Base-by-base conservation (phyloP, 2,113 vertebrate genomes). In the Oryzias celebensis region DNA sequence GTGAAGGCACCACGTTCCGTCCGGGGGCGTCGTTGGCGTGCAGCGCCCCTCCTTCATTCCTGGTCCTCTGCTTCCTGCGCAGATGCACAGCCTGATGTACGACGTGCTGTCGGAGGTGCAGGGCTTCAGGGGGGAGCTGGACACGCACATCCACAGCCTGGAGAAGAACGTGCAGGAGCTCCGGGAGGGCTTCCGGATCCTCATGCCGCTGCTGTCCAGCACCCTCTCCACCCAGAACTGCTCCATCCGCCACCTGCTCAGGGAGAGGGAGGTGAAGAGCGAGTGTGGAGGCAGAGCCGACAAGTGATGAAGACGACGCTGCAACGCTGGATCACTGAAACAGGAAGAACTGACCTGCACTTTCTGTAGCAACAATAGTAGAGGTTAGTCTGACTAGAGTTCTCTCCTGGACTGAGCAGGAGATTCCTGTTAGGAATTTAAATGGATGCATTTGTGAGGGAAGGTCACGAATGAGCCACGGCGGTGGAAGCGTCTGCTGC, bases 41-140 rank as follows among this genome's bases (percentile, higher is more conserved):
- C 8, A 8, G 7, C 8, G 14, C 2, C 15, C 16, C 45, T 5
- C 45, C 16, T 5, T 47, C 14, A n/a, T 2, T 2, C 14, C 6
- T 4, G 5, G 5, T 48, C 18, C 3, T 12, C 16, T 10, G 7
- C 16, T 17, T 48, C 46, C 18, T 8, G 13, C 2, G 1, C 87
- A 95, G 94, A 93, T 94, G 46, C 93, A 95, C 88, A 94, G 68
- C 65, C 47, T 93, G 73, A 90, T 95, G 91, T 94, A 90, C 0
- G 93, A 95, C 70, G 81, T 95, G 71, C 88, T 95, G 72, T 85
- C 92, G 0, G 94, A 95, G 73, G 92, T 96, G 80, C 94, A 95
- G 58, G 91, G 92, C 65, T 94, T 92, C 75, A 82, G 94, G 4
- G 93, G 91, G 53, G 94, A 95, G 52, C 87, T 96, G 54, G 92